phyloP scores from a whole-genome alignment of 2,113 vertebrate genomes.

The Cebus imitator region DNA sequence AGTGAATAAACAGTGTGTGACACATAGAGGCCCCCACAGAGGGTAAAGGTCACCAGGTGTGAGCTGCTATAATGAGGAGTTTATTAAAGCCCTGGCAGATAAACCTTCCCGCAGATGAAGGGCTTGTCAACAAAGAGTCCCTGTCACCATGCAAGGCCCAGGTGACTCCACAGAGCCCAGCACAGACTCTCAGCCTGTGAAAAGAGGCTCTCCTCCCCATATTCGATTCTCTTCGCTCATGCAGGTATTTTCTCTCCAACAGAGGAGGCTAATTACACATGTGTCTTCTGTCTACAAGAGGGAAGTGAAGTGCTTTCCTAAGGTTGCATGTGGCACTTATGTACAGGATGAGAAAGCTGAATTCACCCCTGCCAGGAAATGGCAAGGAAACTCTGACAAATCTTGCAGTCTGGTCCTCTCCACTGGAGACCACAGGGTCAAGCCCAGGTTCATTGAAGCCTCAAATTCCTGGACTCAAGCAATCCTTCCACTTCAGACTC shows the following conservation, averaged over 20 bases:
- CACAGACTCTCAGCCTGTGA: not conserved
- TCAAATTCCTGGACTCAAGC: too few relatives aligned
- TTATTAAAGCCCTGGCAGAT: slow-evolving; percentile 30
- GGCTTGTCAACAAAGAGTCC: not conserved
- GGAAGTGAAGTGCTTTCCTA: not conserved
- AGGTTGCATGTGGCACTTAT: not conserved
- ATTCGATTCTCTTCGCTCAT: not conserved
- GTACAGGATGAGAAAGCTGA: not conserved
- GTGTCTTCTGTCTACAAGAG: not conserved
- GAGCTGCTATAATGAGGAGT: not conserved
- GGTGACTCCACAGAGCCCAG: not conserved
- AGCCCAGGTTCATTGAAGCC: not conserved
- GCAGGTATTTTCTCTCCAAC: not conserved
- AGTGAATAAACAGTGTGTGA: not conserved
- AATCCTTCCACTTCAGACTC: too few relatives aligned
- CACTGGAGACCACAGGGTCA: too few relatives aligned
- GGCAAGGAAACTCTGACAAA: not conserved
- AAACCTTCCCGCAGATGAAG: not conserved
- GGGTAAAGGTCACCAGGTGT: slow-evolving; percentile 13
- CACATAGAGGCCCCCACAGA: not conserved
- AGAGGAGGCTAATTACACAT: not conserved
- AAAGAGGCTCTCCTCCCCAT: not conserved
- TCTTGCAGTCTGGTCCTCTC: not conserved
- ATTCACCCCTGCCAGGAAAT: not conserved
- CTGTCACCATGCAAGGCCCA: not conserved